Percentiles rank a stretch among this genome's conserved stretches.
These are phyloP conservation scores for Polyergus mexicanus DNA, from an alignment of 1,140 invertebrate species.

Conservation along the genomic window DNA sequence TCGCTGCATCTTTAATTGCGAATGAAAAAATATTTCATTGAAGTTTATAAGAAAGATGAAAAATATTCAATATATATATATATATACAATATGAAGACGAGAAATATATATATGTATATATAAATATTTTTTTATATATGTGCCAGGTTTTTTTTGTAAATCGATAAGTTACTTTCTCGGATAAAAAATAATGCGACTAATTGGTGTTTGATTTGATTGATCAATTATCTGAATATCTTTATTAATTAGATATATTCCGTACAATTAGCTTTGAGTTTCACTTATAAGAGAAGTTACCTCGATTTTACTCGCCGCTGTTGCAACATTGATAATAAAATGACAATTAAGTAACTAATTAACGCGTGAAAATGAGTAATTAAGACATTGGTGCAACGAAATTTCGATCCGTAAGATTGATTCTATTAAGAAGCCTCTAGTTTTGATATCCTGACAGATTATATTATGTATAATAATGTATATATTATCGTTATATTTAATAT, in stretches of 20 bases:
- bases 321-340: conserved; percentile 35
- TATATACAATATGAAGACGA: not conserved
- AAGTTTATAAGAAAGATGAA: not conserved
- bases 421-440: conserved; percentile 74
- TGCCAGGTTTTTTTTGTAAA: not conserved
- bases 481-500: conserved; percentile 83
- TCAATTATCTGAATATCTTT: conserved; percentile 4
- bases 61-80: not conserved
- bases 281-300: too few relatives aligned
- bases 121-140: too few relatives aligned
- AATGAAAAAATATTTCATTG: not conserved
- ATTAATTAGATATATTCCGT: conserved; percentile 19
- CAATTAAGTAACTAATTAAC: conserved; percentile 69
- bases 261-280: not conserved
- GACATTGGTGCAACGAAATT: conserved; percentile 66
- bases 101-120: too few relatives aligned
- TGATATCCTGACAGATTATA: not conserved
- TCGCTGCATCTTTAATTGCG: too few relatives aligned
- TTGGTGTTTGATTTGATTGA: conserved; percentile 15
- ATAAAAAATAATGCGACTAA: not conserved
- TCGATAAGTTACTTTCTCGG: not conserved
- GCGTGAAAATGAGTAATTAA: conserved; percentile 68
- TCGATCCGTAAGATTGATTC: conserved; percentile 66
- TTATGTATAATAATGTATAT: conserved; percentile 27
- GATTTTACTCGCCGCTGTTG: not conserved